phyloP scores from a whole-genome alignment of 2,797 vertebrate species.

The Passerculus sandwichensis region DNA sequence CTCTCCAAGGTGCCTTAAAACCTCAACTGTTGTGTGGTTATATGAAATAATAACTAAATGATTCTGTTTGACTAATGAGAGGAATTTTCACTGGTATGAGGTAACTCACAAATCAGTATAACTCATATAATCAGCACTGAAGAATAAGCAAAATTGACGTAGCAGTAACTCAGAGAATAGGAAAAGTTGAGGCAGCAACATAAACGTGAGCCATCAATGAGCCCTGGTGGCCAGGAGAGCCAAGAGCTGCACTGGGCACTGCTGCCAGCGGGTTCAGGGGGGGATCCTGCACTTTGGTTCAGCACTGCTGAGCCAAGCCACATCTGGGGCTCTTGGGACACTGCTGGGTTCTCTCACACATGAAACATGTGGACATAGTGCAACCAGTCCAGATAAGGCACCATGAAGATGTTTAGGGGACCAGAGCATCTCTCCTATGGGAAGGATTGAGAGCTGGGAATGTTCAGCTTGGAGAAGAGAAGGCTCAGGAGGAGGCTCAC shows the following conservation, averaged over 20 bases:
- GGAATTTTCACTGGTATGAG: not conserved
- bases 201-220: not conserved
- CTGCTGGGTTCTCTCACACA: not conserved
- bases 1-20: no score
- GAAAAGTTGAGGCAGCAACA: not conserved
- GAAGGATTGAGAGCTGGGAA: not conserved
- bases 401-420: no score
- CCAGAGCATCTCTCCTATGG: not conserved
- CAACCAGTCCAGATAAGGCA: not conserved
- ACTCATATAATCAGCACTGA: not conserved
- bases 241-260: not conserved
- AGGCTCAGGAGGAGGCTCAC: not conserved
- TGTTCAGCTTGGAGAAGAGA: not conserved
- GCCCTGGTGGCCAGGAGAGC: not conserved
- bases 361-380: not conserved
- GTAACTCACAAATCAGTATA: not conserved
- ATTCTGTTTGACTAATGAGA: not conserved
- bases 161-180: not conserved
- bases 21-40: no score
- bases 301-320: not conserved
- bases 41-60: not conserved
- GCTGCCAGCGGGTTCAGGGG: not conserved
- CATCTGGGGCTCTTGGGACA: not conserved
- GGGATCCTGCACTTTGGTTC: not conserved
- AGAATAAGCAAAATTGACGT: not conserved